Conservation (phyloP, 2,888 invertebrate genomes). For the Crocallis elinguaria region DNA sequence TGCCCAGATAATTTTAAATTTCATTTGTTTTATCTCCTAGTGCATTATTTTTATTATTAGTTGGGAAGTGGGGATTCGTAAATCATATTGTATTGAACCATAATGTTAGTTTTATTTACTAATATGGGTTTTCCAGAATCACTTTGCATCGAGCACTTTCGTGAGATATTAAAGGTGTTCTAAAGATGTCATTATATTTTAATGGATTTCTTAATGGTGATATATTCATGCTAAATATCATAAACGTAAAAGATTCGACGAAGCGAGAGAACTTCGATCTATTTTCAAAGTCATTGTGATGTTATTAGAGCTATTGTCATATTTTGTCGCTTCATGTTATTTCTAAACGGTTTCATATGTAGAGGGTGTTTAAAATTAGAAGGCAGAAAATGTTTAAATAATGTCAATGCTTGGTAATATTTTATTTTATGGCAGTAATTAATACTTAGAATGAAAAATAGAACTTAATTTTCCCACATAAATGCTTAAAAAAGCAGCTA, state of each 20-base stretch:
- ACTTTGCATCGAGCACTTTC: slow-evolving; percentile 26
- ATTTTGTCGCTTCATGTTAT: slow-evolving; percentile 58
- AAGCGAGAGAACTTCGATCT: slow-evolving; percentile 57
- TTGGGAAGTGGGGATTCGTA: too few relatives aligned
- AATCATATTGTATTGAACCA: too few relatives aligned
- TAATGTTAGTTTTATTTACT: too few relatives aligned
- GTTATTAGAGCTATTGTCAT: slow-evolving; percentile 68
- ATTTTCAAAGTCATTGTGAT: slow-evolving; percentile 63
- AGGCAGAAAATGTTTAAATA: neutral
- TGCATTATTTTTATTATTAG: too few relatives aligned
- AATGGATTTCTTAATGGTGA: slow-evolving; percentile 57
- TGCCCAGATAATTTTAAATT: too few relatives aligned
- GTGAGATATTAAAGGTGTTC: slow-evolving; percentile 52
- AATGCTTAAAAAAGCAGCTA: too few relatives aligned
- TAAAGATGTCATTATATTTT: slow-evolving; percentile 57
- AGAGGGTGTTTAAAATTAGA: slow-evolving; percentile 49
- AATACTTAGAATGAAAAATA: too few relatives aligned
- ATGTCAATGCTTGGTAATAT: neutral
- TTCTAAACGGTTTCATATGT: slow-evolving; percentile 58
- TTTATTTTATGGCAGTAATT: too few relatives aligned
- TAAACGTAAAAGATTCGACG: slow-evolving; percentile 59
- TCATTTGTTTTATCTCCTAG: too few relatives aligned
- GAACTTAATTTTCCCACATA: too few relatives aligned
- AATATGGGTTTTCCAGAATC: slow-evolving; percentile 6
- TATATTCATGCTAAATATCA: slow-evolving; percentile 62